Conservation (phyloP, 1,140 invertebrate species). For the Hypsibius dujardini region DNA sequence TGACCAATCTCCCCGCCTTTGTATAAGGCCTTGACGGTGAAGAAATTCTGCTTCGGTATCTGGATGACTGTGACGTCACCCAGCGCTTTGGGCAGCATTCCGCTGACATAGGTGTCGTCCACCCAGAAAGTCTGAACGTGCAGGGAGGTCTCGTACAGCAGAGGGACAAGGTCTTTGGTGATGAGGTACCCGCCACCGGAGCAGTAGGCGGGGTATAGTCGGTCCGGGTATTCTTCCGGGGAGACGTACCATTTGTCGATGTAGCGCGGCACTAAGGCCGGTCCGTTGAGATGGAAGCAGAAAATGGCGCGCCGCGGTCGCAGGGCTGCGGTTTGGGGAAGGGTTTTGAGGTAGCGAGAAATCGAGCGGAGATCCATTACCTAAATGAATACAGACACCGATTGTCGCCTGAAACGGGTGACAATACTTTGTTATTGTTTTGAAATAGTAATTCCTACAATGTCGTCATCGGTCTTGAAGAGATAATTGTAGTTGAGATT, state of each 20-base stretch:
- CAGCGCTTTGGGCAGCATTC: slow-evolving; percentile 28
- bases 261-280: not conserved
- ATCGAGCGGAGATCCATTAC: no score
- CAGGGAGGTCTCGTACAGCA: slow-evolving; percentile 25
- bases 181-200: slow-evolving; percentile 27
- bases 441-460: slow-evolving; percentile 9
- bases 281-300: slow-evolving; percentile 25
- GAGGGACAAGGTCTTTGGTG: slow-evolving; percentile 18
- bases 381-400: no score
- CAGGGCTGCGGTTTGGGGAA: no score
- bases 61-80: slow-evolving; percentile 31
- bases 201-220: slow-evolving; percentile 27
- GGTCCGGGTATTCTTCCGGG: slow-evolving; percentile 25
- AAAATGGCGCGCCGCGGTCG: slow-evolving; percentile 23
- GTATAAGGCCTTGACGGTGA: no score
- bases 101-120: slow-evolving; percentile 36
- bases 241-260: slow-evolving; percentile 27
- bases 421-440: no score
- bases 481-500: slow-evolving; percentile 25
- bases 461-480: slow-evolving; percentile 31
- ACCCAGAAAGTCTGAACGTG: slow-evolving; percentile 32
- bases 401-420: no score
- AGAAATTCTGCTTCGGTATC: slow-evolving; percentile 36
- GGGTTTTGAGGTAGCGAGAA: no score
- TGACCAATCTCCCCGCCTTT: no score